Conservation (phyloP, 92 coral and sea anemone species). For the Galaxea fascicularis region DNA sequence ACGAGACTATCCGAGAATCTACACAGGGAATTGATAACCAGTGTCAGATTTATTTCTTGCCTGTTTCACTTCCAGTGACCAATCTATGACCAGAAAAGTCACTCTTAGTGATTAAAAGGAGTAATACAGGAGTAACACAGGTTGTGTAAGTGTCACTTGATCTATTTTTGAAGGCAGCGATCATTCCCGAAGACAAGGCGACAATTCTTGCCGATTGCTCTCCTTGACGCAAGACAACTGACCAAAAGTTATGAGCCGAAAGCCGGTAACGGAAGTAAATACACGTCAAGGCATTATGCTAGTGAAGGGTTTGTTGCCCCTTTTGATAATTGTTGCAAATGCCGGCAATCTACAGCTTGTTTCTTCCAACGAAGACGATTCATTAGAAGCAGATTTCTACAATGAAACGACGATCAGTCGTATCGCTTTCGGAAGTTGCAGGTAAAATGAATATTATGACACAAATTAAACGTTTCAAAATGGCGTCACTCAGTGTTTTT, state of each 20-base stretch:
- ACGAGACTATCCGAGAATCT: conserved; percentile 3
- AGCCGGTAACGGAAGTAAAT: conserved; percentile 27
- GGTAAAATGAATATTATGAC: conserved; percentile 60
- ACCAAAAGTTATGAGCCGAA: background rate
- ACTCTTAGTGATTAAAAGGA: too few relatives aligned
- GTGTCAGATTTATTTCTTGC: too few relatives aligned
- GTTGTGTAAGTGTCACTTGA: too few relatives aligned
- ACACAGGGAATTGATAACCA: background rate
- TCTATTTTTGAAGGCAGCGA: background rate
- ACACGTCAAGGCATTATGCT: background rate
- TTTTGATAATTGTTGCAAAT: conserved; percentile 8
- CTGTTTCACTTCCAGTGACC: too few relatives aligned
- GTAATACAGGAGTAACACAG: too few relatives aligned
- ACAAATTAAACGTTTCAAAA: background rate
- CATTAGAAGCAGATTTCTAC: conserved; percentile 68
- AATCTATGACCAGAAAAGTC: too few relatives aligned
- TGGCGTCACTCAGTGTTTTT: conserved; percentile 27
- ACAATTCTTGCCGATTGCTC: background rate
- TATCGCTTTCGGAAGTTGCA: conserved; percentile 98
- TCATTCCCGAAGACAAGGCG: background rate
- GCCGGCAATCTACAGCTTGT: conserved; percentile 11
- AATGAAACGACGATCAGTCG: conserved; percentile 78
- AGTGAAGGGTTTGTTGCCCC: background rate
- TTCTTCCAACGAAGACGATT: conserved; percentile 29
- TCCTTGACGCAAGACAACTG: background rate